phyloP scores from a whole-genome alignment of 2,888 invertebrate genomes.

The Pemphredon lugubris region DNA sequence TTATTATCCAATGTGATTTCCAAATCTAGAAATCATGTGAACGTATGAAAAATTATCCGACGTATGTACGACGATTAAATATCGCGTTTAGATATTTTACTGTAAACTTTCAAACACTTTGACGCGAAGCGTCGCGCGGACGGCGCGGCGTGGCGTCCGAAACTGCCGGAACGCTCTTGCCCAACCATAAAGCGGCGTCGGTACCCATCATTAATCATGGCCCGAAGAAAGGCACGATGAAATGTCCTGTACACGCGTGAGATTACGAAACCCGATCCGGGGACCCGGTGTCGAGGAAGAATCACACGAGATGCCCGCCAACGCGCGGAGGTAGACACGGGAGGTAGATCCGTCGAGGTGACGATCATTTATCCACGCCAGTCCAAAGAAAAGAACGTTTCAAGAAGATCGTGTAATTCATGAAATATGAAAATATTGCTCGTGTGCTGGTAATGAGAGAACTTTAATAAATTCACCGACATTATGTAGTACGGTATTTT shows the following conservation, averaged over 20 bases:
- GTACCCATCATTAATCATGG: constrained; percentile 58
- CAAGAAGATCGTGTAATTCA: constrained; percentile 49
- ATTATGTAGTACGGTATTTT: constrained; percentile 12
- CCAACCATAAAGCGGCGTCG: constrained; percentile 43
- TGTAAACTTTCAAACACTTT: constrained; percentile 38
- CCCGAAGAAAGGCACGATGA: constrained; percentile 56
- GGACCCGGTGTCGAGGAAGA: constrained; percentile 51
- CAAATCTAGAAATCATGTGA: no score
- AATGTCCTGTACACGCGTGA: constrained; percentile 63
- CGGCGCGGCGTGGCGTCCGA: constrained; percentile 39
- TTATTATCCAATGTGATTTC: no score
- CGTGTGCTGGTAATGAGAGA: constrained; percentile 39
- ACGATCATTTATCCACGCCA: constrained; percentile 62
- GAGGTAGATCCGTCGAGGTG: constrained; percentile 35
- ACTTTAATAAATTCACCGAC: constrained; percentile 38
- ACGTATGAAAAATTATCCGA: no score
- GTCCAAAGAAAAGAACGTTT: constrained; percentile 31
- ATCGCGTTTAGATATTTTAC: no score
- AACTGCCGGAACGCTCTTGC: constrained; percentile 53
- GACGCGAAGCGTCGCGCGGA: constrained; percentile 33
- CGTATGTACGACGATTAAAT: no score
- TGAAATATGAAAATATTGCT: constrained; percentile 56
- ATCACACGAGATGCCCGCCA: constrained; percentile 49
- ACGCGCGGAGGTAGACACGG: constrained; percentile 40
- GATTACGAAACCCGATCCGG: constrained; percentile 62